Evolutionary conservation across 2,797 vertebrate species (phyloP), one percentile per base, ranked within the genome.

Genomic region (Xerus rutilus): DNA sequence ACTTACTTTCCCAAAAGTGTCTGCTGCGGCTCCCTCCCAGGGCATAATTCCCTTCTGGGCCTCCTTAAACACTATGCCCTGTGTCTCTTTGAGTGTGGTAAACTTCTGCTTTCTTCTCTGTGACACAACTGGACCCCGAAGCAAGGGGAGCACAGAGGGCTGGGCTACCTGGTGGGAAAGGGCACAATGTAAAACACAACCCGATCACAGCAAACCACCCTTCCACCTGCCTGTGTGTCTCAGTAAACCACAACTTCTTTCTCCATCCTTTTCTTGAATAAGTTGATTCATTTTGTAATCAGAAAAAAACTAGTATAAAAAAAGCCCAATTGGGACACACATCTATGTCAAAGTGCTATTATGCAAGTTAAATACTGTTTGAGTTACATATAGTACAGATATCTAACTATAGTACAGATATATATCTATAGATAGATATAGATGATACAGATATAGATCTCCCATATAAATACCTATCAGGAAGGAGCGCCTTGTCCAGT

Each of bases 81-180:
- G 5, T 7, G 35, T 88, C 30, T 77, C 62, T 45, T 92, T 86
- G 54, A 78, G 13, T 20, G 25, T 0, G 32, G 59, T 7, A 23
- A 96, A 64, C 9, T 86, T 93, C 28, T 52, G 35, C 76, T 96
- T 74, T 83, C 83, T 74, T 83, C 83, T 70, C 43, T 74, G 45
- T n/a, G 62, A 47, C 7, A 35, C n/a, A 57, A 39, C 67, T 64
- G 28, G 30, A 14, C 64, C 21, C 43, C 28, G 9, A 74, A 17
- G n/a, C 65, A 79, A 70, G 30, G 17, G 47, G 28, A 81, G 52
- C 59, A 64, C 20, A 43, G 54, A 23, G 43, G 43, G 12, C 25
- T 86, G 62, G 52, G 49, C 17, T 65, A 45, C 35, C 28, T 77
- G 28, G 23, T 82, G n/a, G 11, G 45, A 54, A 88, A 88, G 2